Evolutionary conservation across 2,113 vertebrate genomes (phyloP).

Genomic region (Copsychus sechellarum): DNA sequence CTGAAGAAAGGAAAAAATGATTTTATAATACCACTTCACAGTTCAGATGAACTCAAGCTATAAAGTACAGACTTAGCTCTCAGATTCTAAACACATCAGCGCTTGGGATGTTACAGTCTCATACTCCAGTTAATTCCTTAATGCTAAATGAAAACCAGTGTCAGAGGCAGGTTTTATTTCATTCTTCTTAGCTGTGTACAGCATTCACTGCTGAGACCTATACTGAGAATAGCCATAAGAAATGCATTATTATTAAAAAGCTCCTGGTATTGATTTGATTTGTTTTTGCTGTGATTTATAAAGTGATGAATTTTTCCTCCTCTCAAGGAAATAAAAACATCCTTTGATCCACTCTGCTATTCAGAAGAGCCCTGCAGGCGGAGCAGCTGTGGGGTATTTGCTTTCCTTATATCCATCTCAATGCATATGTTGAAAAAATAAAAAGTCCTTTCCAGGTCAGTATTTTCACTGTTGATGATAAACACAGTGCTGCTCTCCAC

Average conservation of each 20-base stretch:
- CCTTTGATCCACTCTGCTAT: constrained; percentile 48
- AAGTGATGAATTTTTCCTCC: constrained; percentile 55
- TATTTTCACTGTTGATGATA: constrained; percentile 50
- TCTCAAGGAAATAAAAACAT: constrained; percentile 53
- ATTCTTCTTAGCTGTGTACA: neutral
- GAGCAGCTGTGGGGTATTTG: constrained; percentile 48
- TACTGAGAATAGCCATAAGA: neutral
- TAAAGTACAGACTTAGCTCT: neutral
- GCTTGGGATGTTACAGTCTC: neutral
- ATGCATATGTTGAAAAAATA: neutral
- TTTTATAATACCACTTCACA: neutral
- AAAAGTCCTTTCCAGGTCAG: constrained; percentile 7
- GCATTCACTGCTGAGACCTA: neutral
- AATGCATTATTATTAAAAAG: constrained; percentile 40
- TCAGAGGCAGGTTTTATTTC: neutral
- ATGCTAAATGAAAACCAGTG: neutral
- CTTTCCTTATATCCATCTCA: constrained; percentile 38
- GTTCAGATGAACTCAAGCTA: constrained; percentile 6
- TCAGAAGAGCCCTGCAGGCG: constrained; percentile 46
- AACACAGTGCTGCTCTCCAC: constrained; percentile 36
- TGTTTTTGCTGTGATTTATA: constrained; percentile 47
- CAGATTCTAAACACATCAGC: neutral
- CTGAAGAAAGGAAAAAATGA: neutral
- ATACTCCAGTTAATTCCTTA: neutral
- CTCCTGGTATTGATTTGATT: constrained; percentile 50